Evolutionary conservation across 2,797 vertebrate species (phyloP), one percentile per base, ranked within the genome.

Genomic region (Urosaurus nigricauda): DNA sequence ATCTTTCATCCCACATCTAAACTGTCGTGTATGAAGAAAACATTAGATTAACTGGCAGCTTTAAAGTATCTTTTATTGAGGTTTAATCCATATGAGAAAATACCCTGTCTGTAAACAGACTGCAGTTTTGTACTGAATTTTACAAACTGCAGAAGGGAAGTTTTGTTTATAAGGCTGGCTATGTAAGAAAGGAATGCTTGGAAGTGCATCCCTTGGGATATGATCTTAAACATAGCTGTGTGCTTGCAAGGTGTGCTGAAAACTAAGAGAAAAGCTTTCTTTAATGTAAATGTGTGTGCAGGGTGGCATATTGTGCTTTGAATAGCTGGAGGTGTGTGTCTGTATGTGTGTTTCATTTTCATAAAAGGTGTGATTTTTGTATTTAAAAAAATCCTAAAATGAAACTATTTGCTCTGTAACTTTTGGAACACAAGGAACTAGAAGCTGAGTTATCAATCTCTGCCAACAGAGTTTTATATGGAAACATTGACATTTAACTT

Each of bases 401-500:
- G 88, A 88, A 86, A 68, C 92, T 89, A 90, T 93, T 89, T 68
- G 37, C 83, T 89, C 93, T 83, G 83, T 91, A 95, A 93, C 89
- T 87, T 84, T 82, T 92, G 83, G 74, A 91, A 92, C 89, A 74
- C 88, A 93, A 90, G 89, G 56, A 94, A 95, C 86, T 93, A 77
- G 85, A 85, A 89, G 40, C 92, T 77, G 89, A 60, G 6, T 90
- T 95, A 93, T 89, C 91, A 94, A 94, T 87, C 86, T 92, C 89
- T 88, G 71, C 92, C 88, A 95, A 93, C 89, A 85, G 89, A 89
- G 81, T 77, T 90, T 92, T 88, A 94, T 95, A 93, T 93, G 92
- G 90, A 95, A 96, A 96, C 90, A 93, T 71, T 83, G 83, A 90
- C 89, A 88, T 95, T 94, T 96, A 87, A 74, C 79, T 91, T 88